A percentile compares a stretch with the other conserved stretches of the same genome.
Conservation (phyloP, 2,888 invertebrate species). For the Catocala sponsa region DNA sequence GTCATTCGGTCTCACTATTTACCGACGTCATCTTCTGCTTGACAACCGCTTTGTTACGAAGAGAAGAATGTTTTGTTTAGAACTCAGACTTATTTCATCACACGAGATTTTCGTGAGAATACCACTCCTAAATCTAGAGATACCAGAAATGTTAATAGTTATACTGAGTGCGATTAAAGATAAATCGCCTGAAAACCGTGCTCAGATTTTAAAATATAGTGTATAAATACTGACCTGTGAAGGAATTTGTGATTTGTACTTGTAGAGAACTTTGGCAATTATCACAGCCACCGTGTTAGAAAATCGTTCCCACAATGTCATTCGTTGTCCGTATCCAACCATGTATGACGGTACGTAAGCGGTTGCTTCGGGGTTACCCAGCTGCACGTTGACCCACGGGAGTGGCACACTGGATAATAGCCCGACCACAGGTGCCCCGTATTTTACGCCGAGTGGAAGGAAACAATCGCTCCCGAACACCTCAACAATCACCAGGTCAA, state of each 20-base stretch:
- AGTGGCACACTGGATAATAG: conserved; percentile 84
- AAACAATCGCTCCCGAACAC: conserved; percentile 89
- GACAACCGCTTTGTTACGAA: too few species aligned
- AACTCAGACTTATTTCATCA: too few species aligned
- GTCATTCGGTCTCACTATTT: too few species aligned
- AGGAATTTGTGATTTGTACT: conserved; percentile 76
- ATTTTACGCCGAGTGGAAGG: conserved; percentile 84
- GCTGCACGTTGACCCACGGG: conserved; percentile 87
- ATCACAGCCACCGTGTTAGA: conserved; percentile 78
- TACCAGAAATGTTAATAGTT: too few species aligned
- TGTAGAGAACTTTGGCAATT: conserved; percentile 76
- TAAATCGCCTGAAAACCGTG: too few species aligned
- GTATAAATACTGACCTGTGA: conserved; percentile 70
- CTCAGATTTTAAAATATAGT: too few species aligned
- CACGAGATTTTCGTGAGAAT: too few species aligned
- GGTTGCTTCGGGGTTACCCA: conserved; percentile 88
- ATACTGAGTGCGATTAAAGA: too few species aligned
- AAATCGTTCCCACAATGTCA: conserved; percentile 83
- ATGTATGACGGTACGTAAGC: conserved; percentile 88
- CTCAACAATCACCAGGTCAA: conserved; percentile 81
- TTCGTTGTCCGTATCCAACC: conserved; percentile 80
- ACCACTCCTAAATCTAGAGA: too few species aligned
- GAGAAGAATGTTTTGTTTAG: too few species aligned
- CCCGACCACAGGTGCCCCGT: conserved; percentile 86
- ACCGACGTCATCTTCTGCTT: too few species aligned